phyloP scores from a whole-genome alignment of 2,797 vertebrate species.

The Corythornis leucogaster region DNA sequence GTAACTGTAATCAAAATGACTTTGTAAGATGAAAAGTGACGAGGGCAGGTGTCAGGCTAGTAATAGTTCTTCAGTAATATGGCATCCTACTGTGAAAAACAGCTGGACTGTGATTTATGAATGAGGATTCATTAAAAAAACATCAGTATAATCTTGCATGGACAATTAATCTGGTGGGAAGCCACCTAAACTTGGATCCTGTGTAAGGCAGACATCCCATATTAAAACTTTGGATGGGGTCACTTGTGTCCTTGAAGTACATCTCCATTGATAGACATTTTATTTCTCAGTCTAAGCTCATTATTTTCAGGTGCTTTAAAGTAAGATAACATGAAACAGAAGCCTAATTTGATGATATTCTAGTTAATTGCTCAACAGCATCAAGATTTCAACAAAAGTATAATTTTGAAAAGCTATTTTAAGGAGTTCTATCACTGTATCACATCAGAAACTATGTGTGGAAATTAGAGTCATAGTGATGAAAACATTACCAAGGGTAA shows the following conservation, averaged over 20 bases:
- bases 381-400: not conserved
- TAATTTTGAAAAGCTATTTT: not conserved
- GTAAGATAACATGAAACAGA: not conserved
- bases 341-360: not conserved
- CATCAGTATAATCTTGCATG: not conserved
- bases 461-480: not conserved
- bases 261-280: not conserved
- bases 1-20: constrained; percentile 15
- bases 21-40: constrained; percentile 11
- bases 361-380: not conserved
- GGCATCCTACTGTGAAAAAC: not conserved
- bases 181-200: not conserved
- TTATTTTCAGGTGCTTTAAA: not conserved
- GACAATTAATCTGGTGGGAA: not conserved
- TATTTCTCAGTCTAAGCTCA: not conserved
- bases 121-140: constrained; percentile 51
- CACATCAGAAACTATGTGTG: not conserved
- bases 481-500: not conserved
- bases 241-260: not conserved
- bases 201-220: not conserved
- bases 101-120: constrained; percentile 58
- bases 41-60: not conserved
- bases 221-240: not conserved
- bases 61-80: not conserved
- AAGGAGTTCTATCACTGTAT: not conserved